Base-by-base conservation (phyloP, 2,888 invertebrate genomes). In the Andrena trimmerana region DNA sequence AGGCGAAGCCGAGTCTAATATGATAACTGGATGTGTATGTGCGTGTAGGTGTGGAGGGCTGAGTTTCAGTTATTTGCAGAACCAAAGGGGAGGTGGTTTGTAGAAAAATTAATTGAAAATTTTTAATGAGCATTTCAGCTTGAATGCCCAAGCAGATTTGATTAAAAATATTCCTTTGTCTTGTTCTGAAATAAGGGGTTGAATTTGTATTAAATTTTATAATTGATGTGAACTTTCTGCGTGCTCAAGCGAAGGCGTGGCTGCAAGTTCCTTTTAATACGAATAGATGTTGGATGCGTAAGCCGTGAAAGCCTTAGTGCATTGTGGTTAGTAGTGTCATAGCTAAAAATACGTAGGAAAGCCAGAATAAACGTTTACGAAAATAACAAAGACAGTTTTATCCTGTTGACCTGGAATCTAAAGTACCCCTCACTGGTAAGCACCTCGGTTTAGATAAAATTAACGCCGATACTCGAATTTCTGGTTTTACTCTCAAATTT, bases 371-470 rank as follows among this genome's bases (percentile, higher is more conserved):
- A 73, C 81, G 81, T 83, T 81, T 57, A 81, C 77, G 77, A 81
- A 81, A 81, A 77, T 77, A 81, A 83, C 81, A 81, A 83, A 81
- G 81, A 81, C 77, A 81, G 76, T 83, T 83, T 81, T 81, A 72
- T 76, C 65, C 60, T 62, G 81, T 72, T 77, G 81, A 83, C 81
- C 72, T 73, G 81, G 83, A 83, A 83, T 81, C 48, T 27, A 48
- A 69, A 78, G 72, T 70, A 66, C 42, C 31, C 68, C 10, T 59
- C 50, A 42, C 27, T 48, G 42, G 66, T 69, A 42, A 73, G 57
- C 59, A 36, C 33, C 42, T 66, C 31, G 20, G 62, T 42, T 76
- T 71, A 57, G 71, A 71, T 65, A 63, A 71, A 82, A 68, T 71
- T 71, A 60, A 81, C 74, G 42, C 50, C 5, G 70, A 66, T 62